These are phyloP conservation scores for Glossosoma conforme DNA, from an alignment of 1,140 invertebrate genomes.

Conservation along the genomic window DNA sequence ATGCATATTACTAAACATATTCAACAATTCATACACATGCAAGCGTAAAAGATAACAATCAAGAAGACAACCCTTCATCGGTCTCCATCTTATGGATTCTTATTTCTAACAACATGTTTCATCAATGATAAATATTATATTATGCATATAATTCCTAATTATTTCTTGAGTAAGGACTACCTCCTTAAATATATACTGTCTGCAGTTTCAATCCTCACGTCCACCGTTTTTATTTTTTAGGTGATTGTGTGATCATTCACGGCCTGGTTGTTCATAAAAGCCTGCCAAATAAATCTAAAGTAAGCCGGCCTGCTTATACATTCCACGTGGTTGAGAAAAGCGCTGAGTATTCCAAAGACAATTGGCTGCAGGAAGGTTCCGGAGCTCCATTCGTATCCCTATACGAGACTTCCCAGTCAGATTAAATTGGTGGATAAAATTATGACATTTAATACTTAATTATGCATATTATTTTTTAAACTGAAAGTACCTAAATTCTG, in stretches of 20 bases:
- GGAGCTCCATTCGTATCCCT: constrained; percentile 42
- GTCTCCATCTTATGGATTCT: background rate
- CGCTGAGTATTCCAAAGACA: constrained; percentile 70
- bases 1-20: too few species aligned
- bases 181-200: background rate
- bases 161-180: too few species aligned
- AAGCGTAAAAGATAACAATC: too few species aligned
- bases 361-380: constrained; percentile 72
- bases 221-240: constrained; percentile 50
- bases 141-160: too few species aligned
- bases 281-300: constrained; percentile 73
- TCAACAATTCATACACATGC: too few species aligned
- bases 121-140: background rate
- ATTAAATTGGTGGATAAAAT: constrained; percentile 4
- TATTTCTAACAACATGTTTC: too few species aligned
- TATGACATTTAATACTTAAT: background rate
- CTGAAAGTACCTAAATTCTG: too few species aligned
- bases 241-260: constrained; percentile 84
- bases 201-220: constrained; percentile 3
- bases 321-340: constrained; percentile 88
- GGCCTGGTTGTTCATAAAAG: constrained; percentile 93
- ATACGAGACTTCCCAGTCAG: constrained; percentile 37
- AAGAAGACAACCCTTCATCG: too few species aligned
- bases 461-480: too few species aligned
- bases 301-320: constrained; percentile 90